A percentile compares a stretch with the other conserved stretches of the same genome.
Conservation (phyloP, 2,113 vertebrate species). For the Anguilla rostrata region DNA sequence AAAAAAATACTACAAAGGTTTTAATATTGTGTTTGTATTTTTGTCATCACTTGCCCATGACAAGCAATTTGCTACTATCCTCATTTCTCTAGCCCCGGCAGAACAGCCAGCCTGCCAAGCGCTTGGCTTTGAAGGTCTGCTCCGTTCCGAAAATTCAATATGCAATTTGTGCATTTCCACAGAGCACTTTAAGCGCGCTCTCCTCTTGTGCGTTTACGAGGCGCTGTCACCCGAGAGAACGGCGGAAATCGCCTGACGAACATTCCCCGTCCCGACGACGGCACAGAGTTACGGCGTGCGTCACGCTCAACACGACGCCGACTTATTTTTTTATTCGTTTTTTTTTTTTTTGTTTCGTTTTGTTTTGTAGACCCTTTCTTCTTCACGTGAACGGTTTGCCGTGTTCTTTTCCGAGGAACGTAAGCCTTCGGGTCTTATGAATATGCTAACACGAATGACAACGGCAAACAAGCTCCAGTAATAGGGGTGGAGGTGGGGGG, state of each 20-base stretch:
- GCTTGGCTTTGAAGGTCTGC: conserved; percentile 44
- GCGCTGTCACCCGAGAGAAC: conserved; percentile 42
- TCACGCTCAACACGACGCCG: conserved; percentile 44
- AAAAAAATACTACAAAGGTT: conserved; percentile 22
- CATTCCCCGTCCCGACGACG: conserved; percentile 34
- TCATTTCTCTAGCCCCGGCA: conserved; percentile 41
- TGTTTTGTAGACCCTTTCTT: neutral
- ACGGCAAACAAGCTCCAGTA: neutral
- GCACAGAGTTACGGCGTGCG: conserved; percentile 21
- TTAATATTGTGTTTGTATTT: conserved; percentile 25
- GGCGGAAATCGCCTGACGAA: conserved; percentile 33
- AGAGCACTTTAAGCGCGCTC: conserved; percentile 50
- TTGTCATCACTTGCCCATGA: conserved; percentile 7
- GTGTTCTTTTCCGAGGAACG: neutral
- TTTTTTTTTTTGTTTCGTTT: no score
- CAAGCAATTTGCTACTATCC: conserved; percentile 28
- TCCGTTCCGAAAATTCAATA: conserved; percentile 53
- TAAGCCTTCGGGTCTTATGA: neutral
- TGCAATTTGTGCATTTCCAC: conserved; percentile 55
- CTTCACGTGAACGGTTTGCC: neutral
- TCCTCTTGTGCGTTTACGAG: conserved; percentile 42
- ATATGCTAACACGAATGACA: neutral
- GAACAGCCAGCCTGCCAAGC: conserved; percentile 44
- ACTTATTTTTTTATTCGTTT: neutral
- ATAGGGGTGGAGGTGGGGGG: neutral